phyloP scores from a whole-genome alignment of 2,888 invertebrate genomes.

The Rotaria sp. region DNA sequence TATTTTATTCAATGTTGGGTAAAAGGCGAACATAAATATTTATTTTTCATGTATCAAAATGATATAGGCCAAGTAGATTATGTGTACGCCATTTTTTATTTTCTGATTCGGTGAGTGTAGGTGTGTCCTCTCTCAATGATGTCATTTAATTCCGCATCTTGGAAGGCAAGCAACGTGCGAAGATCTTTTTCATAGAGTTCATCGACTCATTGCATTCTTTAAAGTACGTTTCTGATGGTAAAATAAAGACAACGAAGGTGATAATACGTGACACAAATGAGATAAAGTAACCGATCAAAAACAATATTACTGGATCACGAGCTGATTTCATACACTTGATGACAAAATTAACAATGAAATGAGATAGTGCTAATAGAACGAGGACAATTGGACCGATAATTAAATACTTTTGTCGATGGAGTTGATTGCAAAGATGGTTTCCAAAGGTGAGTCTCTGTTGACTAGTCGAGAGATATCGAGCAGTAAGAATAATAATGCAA shows the following conservation, averaged over 20 bases:
- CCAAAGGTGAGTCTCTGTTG: not conserved
- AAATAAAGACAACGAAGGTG: not conserved
- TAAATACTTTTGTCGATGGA: not conserved
- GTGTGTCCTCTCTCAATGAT: no score
- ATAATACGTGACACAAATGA: not conserved
- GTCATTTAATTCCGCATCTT: no score
- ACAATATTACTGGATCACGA: not conserved
- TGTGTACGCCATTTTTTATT: no score
- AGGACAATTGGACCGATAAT: not conserved
- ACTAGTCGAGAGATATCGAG: not conserved
- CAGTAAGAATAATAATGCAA: not conserved
- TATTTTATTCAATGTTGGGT: no score
- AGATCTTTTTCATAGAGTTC: no score
- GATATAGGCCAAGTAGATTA: no score
- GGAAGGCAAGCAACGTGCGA: no score
- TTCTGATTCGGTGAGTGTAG: no score
- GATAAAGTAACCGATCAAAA: not conserved
- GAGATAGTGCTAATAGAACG: not conserved
- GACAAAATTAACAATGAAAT: not conserved
- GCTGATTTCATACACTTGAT: not conserved
- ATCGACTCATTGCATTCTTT: not conserved
- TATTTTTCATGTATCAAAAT: no score
- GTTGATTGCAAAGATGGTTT: not conserved
- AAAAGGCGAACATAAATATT: no score
- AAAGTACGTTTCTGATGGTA: not conserved